Evolutionary conservation across 2,888 invertebrate species (phyloP), one percentile per base, ranked within the genome.

Genomic region (Mythimna albipuncta): DNA sequence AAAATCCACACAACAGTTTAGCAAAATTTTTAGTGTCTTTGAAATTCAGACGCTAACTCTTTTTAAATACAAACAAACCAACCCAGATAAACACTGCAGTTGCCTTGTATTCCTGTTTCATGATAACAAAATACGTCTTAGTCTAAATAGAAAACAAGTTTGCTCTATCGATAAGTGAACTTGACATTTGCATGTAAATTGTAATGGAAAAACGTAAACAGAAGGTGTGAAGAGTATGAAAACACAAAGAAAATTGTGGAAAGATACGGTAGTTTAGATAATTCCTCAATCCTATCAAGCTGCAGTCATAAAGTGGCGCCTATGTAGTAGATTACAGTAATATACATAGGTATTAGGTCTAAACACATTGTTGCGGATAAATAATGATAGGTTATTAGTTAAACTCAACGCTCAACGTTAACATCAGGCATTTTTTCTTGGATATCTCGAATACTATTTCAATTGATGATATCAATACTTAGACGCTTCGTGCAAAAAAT

Each of bases 101-200:
- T 63, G 52, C 80, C 57, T 74, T 79, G 80, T 67, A 54, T 65
- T 58, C 41, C 35, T 63, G 35, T 69, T 76, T 61, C 64, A 70
- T 75, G 82, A 84, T 78, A 75, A 62, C 69, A 69, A 70, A 65
- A 26, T 69, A 70, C 58, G 59, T 68, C 59, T 70, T 65, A 61
- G 62, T 64, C 65, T 72, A 67, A 72, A 75, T 75, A 76, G 65
- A 82, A 78, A 83, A 81, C 82, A 77, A 77, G 80, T 78, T 73
- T 78, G 50, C 54, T 73, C 62, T 77, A 79, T 82, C 79, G 68
- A 77, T 81, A 77, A 71, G 62, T 80, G 75, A 82, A 85, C 76
- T 86, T 82, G 78, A 82, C 76, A 79, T 82, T 82, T 81, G 75
- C 81, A 85, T 89, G 77, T 80, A 83, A 87, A 88, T 86, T 84